Base-by-base conservation (phyloP, 1,140 invertebrate genomes). In the Caerostris darwini region DNA sequence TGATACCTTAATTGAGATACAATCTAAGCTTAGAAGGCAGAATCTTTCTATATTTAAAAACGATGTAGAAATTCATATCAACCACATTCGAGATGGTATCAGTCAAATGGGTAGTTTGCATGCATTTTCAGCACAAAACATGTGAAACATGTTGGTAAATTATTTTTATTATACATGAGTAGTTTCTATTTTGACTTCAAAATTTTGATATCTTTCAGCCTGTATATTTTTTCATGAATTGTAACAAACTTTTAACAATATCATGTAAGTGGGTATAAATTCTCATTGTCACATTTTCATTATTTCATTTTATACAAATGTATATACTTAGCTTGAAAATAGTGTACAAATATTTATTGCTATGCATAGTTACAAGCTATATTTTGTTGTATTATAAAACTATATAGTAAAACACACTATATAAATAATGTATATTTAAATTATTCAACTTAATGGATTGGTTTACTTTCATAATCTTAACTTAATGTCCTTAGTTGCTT, bases 1-100 rank as follows among this genome's bases (percentile, higher is more conserved):
- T 97, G 98, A 98, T 58, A 98, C 98, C 54, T 97, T 99, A 96
- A 97, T 98, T 95, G 98, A 99, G 95, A 98, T 99, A 61, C 98
- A 98, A 96, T 97, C 97, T 54, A 98, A 97, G 96, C 95, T 99
- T 53, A 97, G 97, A 95, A 97, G 97, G 10, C 96, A 97, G 77
- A 99, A 99, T 96, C 97, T 98, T 95, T 96, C 97, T 95, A 96
- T 97, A 54, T 99, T 99, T 96, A 98, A 99, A 96, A 98, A 98
- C 96, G 97, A 97, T 95, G 97, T 99, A 14, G 98, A 99, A 96
- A 97, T 98, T 95, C 98, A 99, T 95, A 98, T 99, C 97, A 98
- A 99, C 95, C 98, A 98, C 95, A 99, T 99, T 95, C 98, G 99
- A 96, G 97, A 98, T 95, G 98, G 98, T 82, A 96, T 98, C 69